Evolutionary conservation across 2,797 vertebrate species (phyloP).

Genomic region (Siniperca undulata): DNA sequence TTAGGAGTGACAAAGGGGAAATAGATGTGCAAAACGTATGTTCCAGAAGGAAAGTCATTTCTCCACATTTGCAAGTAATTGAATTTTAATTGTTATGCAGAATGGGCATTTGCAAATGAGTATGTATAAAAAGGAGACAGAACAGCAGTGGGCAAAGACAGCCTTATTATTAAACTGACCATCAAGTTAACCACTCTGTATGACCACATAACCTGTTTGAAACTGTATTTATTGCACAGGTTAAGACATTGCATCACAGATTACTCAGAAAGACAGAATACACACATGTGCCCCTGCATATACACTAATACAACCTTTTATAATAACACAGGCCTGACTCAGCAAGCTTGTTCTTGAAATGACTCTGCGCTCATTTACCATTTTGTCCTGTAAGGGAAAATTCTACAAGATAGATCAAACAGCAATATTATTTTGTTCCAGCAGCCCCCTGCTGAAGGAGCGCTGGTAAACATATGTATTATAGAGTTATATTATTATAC

Average conservation of each 20-base stretch:
- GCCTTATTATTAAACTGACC: constrained; percentile 39
- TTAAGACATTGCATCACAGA: not conserved
- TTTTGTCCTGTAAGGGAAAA: constrained; percentile 23
- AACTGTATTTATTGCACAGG: constrained; percentile 10
- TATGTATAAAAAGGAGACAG: constrained; percentile 8
- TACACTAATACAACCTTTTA: not conserved
- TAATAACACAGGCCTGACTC: constrained; percentile 1
- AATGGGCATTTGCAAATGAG: constrained; percentile 50
- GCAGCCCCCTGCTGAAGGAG: constrained; percentile 7
- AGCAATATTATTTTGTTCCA: not conserved
- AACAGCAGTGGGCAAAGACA: not conserved
- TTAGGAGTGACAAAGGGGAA: constrained; percentile 67
- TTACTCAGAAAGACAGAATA: not conserved
- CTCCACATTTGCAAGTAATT: constrained; percentile 70
- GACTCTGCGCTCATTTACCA: constrained; percentile 31
- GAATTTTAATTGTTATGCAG: constrained; percentile 71
- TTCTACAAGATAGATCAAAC: constrained; percentile 21
- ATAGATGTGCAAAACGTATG: constrained; percentile 71
- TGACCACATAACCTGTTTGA: constrained; percentile 20
- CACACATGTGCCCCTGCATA: not conserved
- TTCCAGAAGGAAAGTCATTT: constrained; percentile 63
- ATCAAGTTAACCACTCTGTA: constrained; percentile 16
- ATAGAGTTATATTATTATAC: not conserved
- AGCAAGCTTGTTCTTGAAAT: constrained; percentile 10
- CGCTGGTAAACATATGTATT: constrained; percentile 6